Evolutionary conservation across 2,113 vertebrate genomes (phyloP).

Genomic region (Rhinolophus ferrumequinum): DNA sequence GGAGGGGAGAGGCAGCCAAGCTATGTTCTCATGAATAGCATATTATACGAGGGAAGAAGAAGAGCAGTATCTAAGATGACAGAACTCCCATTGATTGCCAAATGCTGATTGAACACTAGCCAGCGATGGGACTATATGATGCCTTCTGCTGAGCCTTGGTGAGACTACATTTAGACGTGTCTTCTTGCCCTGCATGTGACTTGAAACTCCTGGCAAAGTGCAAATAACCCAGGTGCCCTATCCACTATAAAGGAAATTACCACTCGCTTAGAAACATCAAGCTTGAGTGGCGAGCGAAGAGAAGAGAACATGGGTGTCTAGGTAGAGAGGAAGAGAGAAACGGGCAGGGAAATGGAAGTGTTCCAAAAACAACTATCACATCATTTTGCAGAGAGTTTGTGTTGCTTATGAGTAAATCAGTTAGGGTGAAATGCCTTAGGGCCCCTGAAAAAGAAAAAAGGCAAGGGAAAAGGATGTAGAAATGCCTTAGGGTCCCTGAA

Average conservation of each 20-base stretch:
- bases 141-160: neutral
- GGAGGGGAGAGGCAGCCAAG: constrained; percentile 37
- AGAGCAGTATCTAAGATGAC: constrained; percentile 9
- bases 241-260: neutral
- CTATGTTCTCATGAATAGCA: constrained; percentile 50
- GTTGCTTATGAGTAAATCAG: neutral
- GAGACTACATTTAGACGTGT: neutral
- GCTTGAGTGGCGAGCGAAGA: neutral
- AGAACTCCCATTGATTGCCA: constrained; percentile 39
- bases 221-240: neutral
- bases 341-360: neutral
- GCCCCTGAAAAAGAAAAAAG: too few species aligned
- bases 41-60: constrained; percentile 51
- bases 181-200: neutral
- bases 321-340: neutral
- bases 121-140: neutral
- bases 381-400: neutral
- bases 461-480: neutral
- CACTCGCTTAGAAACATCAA: neutral
- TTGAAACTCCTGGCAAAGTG: neutral
- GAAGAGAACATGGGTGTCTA: neutral
- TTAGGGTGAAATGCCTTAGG: neutral
- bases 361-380: neutral
- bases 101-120: neutral
- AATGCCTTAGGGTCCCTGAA: neutral